Conservation (phyloP, 1,140 invertebrate genomes). For the Drosophila santomea region DNA sequence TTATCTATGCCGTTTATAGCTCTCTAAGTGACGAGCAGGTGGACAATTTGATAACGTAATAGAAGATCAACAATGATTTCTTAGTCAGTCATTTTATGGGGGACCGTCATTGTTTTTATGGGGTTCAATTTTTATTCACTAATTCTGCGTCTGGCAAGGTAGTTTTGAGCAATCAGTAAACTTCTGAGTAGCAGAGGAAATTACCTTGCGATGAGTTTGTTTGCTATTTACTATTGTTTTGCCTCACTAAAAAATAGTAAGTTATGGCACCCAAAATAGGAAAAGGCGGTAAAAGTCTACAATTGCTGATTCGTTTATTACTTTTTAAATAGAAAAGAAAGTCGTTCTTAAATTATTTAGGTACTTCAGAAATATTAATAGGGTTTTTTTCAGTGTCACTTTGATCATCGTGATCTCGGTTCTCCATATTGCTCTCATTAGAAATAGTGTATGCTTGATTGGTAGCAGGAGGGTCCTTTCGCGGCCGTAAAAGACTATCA, state of each 20-base stretch:
- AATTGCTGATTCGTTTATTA: too few species aligned
- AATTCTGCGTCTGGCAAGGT: too few species aligned
- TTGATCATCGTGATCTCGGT: too few species aligned
- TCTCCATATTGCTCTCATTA: background rate
- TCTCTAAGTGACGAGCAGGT: background rate
- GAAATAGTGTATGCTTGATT: background rate
- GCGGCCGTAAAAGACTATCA: conserved; percentile 30
- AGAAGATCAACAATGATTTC: background rate
- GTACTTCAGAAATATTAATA: background rate
- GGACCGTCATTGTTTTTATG: background rate
- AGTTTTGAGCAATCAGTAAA: conserved; percentile 9
- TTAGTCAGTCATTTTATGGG: too few species aligned
- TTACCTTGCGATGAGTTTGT: background rate
- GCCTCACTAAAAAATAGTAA: too few species aligned
- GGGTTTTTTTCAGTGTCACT: background rate
- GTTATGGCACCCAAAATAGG: too few species aligned
- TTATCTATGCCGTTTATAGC: background rate
- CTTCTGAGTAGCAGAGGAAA: background rate
- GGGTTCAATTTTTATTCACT: background rate
- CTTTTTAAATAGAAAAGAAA: background rate
- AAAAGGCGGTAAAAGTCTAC: too few species aligned
- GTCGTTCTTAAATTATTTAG: background rate
- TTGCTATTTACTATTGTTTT: conserved; percentile 5
- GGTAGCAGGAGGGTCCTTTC: background rate
- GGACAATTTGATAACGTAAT: background rate